Base-by-base conservation (phyloP, 2,113 vertebrate species). In the Sinosuthora webbiana region DNA sequence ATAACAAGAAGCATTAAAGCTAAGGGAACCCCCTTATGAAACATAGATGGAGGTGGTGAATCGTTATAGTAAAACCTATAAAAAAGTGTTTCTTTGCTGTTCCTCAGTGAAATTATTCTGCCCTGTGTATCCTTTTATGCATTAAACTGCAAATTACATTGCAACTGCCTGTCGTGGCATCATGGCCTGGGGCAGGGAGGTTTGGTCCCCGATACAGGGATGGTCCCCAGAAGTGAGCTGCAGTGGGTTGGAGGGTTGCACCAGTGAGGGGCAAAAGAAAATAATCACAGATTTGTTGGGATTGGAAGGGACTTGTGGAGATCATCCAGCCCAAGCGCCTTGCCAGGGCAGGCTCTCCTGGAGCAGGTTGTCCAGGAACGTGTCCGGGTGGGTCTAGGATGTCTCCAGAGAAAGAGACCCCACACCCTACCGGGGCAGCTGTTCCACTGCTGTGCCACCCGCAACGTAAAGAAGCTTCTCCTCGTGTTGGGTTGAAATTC, bases 1-100 rank as follows among this genome's bases (percentile, higher is more conserved):
- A 0, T 42, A 25, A 60, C 15, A 31, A n/a, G 70, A 31, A 37
- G 3, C 28, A 3, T 33, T 30, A 13, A 37, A 47, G 1, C 1
- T 50, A 3, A 5, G 0, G 41, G n/a, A 74, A 31, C 23, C 22
- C 23, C 0, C 0, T 74, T 64, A 35, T 1, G 44, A 47, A 64
- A 57, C 28, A 4, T n/a, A 24, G 62, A 62, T 15, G 57, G 7
- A 21, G 39, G 21, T 25, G 70, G 18, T n/a, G 35, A 55, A 53
- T 37, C 1, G 3, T 39, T 24, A 17, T 7, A 4, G 65, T 42
- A 68, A 59, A 67, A 16, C 3, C 30, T 6, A 52, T 5, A 27
- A 35, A 33, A 8, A 12, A 9, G 3, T 3, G 0, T 22, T 13
- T 33, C 30, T 15, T 47, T 12, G 6, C 59, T 45, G 41, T 21